A percentile compares a stretch with the other conserved stretches of the same genome.
Conservation (phyloP, 2,888 invertebrate genomes). For the Lepidochrysops patricia region DNA sequence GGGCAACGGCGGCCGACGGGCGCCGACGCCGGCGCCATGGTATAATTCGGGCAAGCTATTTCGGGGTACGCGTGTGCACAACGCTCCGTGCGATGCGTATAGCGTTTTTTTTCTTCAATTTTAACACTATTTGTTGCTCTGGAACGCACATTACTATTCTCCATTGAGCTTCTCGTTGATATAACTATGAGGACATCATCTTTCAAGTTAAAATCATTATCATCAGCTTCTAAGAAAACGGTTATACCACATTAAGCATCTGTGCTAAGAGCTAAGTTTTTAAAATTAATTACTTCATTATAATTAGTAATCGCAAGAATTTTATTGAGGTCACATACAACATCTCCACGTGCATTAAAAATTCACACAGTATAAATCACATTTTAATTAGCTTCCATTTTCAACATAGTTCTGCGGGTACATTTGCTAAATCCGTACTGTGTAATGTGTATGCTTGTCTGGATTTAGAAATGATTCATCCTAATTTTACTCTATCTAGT, state of each 20-base stretch:
- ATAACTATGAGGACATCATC: not conserved
- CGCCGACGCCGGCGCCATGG: slow-evolving; percentile 64
- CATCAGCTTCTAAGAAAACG: not conserved
- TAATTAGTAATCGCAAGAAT: not conserved
- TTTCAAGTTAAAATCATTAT: not conserved
- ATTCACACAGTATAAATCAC: not conserved
- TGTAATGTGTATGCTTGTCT: not conserved
- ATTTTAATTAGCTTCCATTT: not conserved
- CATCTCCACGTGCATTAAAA: not conserved
- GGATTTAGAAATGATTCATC: slow-evolving; percentile 15
- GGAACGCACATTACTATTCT: slow-evolving; percentile 15
- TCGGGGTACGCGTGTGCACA: slow-evolving; percentile 65
- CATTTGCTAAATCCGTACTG: not conserved
- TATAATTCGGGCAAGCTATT: slow-evolving; percentile 70
- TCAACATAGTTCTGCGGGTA: not conserved
- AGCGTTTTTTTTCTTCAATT: slow-evolving; percentile 51
- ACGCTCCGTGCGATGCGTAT: slow-evolving; percentile 51
- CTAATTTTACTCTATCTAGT: slow-evolving; percentile 16
- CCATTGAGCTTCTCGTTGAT: not conserved
- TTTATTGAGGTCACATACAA: not conserved
- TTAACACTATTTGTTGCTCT: slow-evolving; percentile 32
- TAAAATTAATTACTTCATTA: not conserved
- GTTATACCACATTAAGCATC: not conserved
- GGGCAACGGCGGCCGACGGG: slow-evolving; percentile 47
- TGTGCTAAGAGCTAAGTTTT: not conserved